Evolutionary conservation across 2,113 vertebrate species (phyloP), one percentile per base, ranked within the genome.

Genomic region (Girardinichthys multiradiatus): DNA sequence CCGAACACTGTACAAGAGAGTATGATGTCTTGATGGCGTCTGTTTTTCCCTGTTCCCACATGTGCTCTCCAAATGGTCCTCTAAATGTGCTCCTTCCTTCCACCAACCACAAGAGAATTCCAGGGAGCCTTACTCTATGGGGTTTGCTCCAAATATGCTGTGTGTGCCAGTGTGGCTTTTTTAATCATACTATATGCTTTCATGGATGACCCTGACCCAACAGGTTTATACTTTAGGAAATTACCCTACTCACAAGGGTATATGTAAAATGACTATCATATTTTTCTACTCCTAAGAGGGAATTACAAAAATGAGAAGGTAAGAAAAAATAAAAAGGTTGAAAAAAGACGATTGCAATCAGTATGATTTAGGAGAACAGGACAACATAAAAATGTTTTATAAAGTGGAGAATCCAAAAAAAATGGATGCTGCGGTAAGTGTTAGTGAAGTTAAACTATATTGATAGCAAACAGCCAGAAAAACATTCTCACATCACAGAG

Each of bases 51-150:
- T 81, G 77, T 83, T 82, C 82, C 82, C 79, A 82, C 90, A 91
- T 88, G 86, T 92, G 90, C 73, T 80, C 78, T 72, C 82, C 91
- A 91, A 79, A 87, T 91, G 91, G 76, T 59, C 37, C 28, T 65
- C 80, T 74, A 83, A 89, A 85, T 72, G 72, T 59, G 82, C 88
- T 80, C 30, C 83, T 90, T 86, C 80, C 67, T 82, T 82, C 79
- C 81, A 73, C 82, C 51, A 81, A 90, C 86, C 91, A 77, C 86
- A 12, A 83, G 79, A 89, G 87, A 79, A 88, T 91, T 85, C 84
- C 86, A 87, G 87, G 64, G 80, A 89, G 80, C 81, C 71, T 68
- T 68, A 74, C 85, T 87, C 86, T 82, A 79, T 79, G 77, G 48
- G 82, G 76, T 85, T 89, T 42, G 72, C 68, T 77, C 70, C 83